Conservation (phyloP, 2,888 invertebrate species). For the Eristalis tenax region DNA sequence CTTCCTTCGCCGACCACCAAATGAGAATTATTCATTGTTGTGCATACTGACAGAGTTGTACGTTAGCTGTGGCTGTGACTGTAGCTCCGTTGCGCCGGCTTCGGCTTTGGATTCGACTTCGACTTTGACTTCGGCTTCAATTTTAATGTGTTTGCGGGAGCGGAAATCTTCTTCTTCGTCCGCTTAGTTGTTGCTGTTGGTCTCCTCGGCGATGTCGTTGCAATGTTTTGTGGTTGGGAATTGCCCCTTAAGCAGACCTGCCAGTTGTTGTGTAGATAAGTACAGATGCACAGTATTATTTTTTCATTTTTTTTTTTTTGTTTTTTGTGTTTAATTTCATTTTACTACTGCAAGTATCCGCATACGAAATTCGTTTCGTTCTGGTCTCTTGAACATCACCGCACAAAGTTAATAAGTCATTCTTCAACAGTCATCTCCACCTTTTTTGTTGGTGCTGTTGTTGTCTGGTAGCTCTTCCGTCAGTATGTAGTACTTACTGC, state of each 20-base stretch:
- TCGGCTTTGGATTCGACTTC: slow-evolving; percentile 39
- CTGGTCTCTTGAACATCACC: slow-evolving; percentile 74
- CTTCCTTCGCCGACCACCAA: slow-evolving; percentile 70
- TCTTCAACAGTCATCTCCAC: slow-evolving; percentile 73
- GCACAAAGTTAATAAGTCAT: slow-evolving; percentile 74
- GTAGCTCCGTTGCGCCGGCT: slow-evolving; percentile 47
- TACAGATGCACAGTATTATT: slow-evolving; percentile 48
- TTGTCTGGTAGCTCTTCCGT: slow-evolving; percentile 38
- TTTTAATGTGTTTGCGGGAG: slow-evolving; percentile 70
- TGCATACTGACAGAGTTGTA: slow-evolving; percentile 39
- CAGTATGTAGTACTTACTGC: slow-evolving; percentile 9
- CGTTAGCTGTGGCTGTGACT: neutral
- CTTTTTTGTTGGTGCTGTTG: slow-evolving; percentile 56
- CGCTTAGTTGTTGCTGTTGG: slow-evolving; percentile 22
- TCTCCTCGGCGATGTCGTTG: slow-evolving; percentile 53
- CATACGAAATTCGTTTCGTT: slow-evolving; percentile 73
- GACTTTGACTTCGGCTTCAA: slow-evolving; percentile 50
- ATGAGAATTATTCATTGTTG: slow-evolving; percentile 70
- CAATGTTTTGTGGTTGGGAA: slow-evolving; percentile 67
- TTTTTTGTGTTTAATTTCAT: slow-evolving; percentile 44
- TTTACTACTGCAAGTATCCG: slow-evolving; percentile 70
- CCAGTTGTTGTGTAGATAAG: slow-evolving; percentile 63
- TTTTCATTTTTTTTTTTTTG: slow-evolving; percentile 42
- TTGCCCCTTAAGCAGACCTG: slow-evolving; percentile 61
- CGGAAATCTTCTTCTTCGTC: slow-evolving; percentile 66